Conservation (phyloP, 2,797 vertebrate species). For the Gymnodraco acuticeps region DNA sequence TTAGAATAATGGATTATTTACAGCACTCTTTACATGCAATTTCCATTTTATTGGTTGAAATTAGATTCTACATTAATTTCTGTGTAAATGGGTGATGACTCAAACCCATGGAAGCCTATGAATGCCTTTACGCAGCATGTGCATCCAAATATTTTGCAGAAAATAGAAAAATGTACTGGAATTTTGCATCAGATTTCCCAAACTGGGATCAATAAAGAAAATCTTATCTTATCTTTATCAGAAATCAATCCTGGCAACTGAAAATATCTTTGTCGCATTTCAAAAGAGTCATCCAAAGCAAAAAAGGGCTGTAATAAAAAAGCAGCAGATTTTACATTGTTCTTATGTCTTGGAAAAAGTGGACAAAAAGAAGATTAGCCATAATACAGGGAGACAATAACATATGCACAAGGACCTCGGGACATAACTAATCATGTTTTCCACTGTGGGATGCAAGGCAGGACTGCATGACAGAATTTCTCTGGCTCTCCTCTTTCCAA, state of each 20-base stretch:
- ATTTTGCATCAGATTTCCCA: background rate
- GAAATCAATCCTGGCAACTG: background rate
- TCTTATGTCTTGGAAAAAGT: conserved; percentile 55
- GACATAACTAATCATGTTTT: conserved; percentile 84
- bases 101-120: conserved; percentile 3
- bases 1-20: conserved; percentile 20
- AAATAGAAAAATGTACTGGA: background rate
- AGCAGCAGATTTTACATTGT: conserved; percentile 53
- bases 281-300: conserved; percentile 3
- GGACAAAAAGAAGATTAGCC: conserved; percentile 64
- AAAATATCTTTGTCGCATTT: conserved; percentile 16
- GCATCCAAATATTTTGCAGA: background rate
- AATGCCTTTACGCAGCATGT: background rate
- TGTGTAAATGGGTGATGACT: conserved; percentile 28
- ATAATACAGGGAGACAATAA: conserved; percentile 72
- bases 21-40: conserved; percentile 3
- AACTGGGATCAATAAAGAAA: no score
- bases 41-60: conserved; percentile 15
- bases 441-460: conserved; percentile 73
- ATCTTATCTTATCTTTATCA: no score
- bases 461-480: conserved; percentile 67
- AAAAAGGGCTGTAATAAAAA: conserved; percentile 35
- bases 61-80: background rate
- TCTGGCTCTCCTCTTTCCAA: conserved; percentile 41
- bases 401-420: conserved; percentile 70